Conservation (phyloP, 2,113 vertebrate genomes). For the Polyodon spathula region DNA sequence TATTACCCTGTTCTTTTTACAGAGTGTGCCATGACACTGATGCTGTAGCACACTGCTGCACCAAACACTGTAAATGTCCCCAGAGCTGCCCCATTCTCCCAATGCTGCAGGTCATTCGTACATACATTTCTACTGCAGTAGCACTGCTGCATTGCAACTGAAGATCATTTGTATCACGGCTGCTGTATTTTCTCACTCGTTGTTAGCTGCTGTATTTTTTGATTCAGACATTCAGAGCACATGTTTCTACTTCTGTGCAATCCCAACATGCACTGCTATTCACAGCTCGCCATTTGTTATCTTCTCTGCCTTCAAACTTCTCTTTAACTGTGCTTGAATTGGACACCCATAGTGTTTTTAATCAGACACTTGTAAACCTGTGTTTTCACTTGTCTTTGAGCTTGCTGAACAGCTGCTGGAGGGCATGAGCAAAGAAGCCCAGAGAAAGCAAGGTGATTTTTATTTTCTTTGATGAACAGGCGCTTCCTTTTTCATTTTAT, state of each 20-base stretch:
- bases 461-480: neutral
- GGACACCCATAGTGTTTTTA: neutral
- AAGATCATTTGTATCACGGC: too few species aligned
- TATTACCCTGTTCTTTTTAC: too few species aligned
- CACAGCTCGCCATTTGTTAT: neutral
- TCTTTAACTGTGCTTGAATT: neutral
- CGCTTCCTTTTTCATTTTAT: neutral
- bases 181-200: too few species aligned
- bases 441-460: neutral
- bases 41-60: too few species aligned
- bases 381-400: neutral
- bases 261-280: neutral
- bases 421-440: neutral
- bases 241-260: neutral
- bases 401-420: neutral
- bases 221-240: neutral
- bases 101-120: too few species aligned
- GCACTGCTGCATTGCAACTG: too few species aligned
- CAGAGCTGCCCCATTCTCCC: too few species aligned
- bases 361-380: neutral
- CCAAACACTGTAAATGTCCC: too few species aligned
- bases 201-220: neutral
- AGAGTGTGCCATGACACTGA: too few species aligned
- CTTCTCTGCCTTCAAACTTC: neutral
- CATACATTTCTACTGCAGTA: too few species aligned